These are phyloP conservation scores for Uria aalge DNA, from an alignment of 2,113 vertebrate species.

Conservation along the genomic window DNA sequence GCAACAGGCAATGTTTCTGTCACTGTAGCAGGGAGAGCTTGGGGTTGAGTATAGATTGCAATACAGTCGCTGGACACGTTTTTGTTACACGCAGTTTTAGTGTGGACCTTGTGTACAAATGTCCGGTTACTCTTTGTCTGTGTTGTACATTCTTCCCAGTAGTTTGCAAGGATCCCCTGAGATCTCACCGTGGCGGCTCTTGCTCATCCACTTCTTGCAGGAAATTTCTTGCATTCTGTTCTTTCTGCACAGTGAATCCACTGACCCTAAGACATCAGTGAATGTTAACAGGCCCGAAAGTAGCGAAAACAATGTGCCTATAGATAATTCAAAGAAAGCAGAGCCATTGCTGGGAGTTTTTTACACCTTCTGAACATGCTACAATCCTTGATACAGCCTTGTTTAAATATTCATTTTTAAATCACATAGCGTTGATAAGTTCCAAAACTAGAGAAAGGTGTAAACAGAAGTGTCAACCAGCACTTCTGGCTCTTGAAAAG, in stretches of 20 bases:
- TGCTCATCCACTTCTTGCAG: neutral
- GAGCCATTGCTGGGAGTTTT: neutral
- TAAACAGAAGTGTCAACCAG: slow-evolving; percentile 26
- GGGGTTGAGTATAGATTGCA: neutral
- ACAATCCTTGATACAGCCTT: neutral
- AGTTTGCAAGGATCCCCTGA: neutral
- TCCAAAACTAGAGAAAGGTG: slow-evolving; percentile 17
- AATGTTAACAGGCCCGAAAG: neutral
- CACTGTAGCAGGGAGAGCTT: neutral
- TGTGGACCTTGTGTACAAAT: neutral
- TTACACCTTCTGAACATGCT: neutral
- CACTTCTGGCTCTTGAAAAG: neutral
- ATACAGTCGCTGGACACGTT: fast-evolving
- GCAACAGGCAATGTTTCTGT: neutral
- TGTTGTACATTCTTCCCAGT: neutral
- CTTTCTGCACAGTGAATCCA: neutral
- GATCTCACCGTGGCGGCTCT: neutral
- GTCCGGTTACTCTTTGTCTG: neutral
- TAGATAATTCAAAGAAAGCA: neutral
- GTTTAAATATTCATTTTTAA: neutral
- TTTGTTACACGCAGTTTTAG: fast-evolving
- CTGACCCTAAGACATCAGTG: neutral
- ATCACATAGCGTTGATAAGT: neutral
- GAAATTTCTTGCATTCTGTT: neutral
- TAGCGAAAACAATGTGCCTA: neutral